These are phyloP conservation scores for Forpus xanthops DNA, from an alignment of 2,797 vertebrate genomes.

Conservation along the genomic window DNA sequence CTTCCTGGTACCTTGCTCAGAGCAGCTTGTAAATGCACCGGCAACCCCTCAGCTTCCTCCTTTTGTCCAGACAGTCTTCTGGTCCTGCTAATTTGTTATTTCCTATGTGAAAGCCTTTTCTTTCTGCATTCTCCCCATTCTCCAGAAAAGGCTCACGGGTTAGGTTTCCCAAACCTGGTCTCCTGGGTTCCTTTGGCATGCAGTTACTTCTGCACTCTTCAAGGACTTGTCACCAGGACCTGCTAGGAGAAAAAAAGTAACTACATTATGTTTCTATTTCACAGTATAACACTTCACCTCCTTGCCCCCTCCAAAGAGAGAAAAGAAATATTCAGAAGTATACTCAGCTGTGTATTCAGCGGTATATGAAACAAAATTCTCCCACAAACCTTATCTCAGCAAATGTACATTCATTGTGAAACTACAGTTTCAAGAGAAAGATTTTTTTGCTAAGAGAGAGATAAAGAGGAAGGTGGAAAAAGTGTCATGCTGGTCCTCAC, in stretches of 20 bases:
- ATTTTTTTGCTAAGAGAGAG: neutral
- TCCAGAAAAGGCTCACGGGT: neutral
- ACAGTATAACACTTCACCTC: neutral
- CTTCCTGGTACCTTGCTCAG: neutral
- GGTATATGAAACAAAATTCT: neutral
- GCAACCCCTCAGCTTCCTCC: neutral
- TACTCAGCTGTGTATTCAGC: neutral
- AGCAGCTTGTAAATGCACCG: slow-evolving; percentile 7
- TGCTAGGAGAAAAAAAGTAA: neutral
- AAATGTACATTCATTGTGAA: neutral
- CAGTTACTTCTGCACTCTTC: neutral
- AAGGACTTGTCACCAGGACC: neutral
- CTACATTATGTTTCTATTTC: neutral
- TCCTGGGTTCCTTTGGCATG: neutral
- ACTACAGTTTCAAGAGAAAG: neutral
- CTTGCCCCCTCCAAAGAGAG: neutral
- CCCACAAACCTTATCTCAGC: neutral
- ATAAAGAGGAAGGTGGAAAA: neutral
- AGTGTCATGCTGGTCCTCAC: rapidly evolving
- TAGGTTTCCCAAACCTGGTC: neutral
- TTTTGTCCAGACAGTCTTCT: slow-evolving; percentile 5
- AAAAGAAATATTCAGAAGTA: neutral
- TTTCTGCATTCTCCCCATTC: neutral
- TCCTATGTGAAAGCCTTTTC: slow-evolving; percentile 25
- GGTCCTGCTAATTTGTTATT: slow-evolving; percentile 43